Base-by-base conservation (phyloP, 2,797 vertebrate genomes). In the Tokudaia muenninki region DNA sequence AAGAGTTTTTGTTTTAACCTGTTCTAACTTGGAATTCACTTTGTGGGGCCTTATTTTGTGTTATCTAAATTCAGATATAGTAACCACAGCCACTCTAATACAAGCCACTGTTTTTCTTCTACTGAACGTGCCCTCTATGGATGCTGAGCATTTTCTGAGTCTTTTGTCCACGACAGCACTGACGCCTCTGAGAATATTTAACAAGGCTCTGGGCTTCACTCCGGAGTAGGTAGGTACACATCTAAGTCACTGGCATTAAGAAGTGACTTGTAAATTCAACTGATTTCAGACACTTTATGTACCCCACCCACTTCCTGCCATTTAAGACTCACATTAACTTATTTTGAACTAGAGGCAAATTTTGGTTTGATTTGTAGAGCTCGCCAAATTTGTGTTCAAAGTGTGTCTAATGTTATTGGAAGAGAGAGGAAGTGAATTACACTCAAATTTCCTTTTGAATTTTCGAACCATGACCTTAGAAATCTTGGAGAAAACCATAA, bases 381-480 rank as follows among this genome's bases (percentile, higher is more conserved):
- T 97, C 14, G 1, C 90, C 90, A 96, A 96, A 97, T 93, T 94
- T 87, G 61, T 95, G 94, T 97, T 97, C 97, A 97, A 97, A 97
- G 95, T 95, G 78, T 95, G 67, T 95, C 94, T 97, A 96, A 95
- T 94, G 86, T 96, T 97, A 97, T 63, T 96, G 92, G 90, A 94
- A 95, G 77, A 82, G 72, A 96, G 95, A 47, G 95, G 94, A 97
- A 97, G 97, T 65, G 94, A 97, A 96, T 98, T 96, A 95, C 57
- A 83, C 74, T 97, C 72, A 91, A 86, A 77, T 67, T 96, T 97
- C 93, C 97, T 97, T 97, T 97, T 97, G 92, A 96, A 79, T 93
- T 97, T 94, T 97, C 78, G 22, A 95, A 78, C 74, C 83, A 77
- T 95, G 95, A 93, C 90, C 95, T 97, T 97, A 95, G 94, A 96